Evolutionary conservation across 2,113 vertebrate genomes (phyloP), one percentile per base, ranked within the genome.

Genomic region (Vidua chalybeata): DNA sequence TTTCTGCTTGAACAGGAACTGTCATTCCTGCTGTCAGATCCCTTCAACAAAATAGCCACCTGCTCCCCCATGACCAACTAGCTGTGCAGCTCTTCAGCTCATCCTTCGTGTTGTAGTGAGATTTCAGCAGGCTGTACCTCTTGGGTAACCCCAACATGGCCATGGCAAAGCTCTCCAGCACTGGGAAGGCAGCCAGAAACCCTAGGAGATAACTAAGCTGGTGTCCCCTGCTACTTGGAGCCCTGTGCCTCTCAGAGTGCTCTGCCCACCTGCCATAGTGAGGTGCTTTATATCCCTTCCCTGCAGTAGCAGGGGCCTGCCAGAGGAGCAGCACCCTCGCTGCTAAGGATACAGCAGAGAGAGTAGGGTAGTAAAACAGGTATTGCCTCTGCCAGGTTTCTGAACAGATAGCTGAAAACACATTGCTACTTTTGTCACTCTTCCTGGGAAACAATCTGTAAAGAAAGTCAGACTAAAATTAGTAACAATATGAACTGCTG

Each of bases 401-500:
- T 77, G 84, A 78, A 55, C 7, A 66, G 54, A 23, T 9, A 48
- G 62, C 22, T 90, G 63, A 88, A 90, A 86, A 18, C 11, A 15
- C 63, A 22, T 52, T 75, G 41, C 59, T 80, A 24, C 13, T 69
- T 56, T 55, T 92, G 46, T 69, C 48, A 45, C 41, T 92, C 45
- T 74, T 80, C 43, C 49, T 52, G 22, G 56, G 71, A 76, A 83
- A 54, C 15, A 64, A 15, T 73, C 72, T 77, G 28, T 85, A 83
- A 85, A 91, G 84, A 93, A 87, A 69, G 58, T 64, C 52, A 87
- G 55, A 58, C 71, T 87, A 91, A 94, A 85, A 87, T 95, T 73
- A 89, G 78, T 80, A 77, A 55, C 75, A 41, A 39, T 75, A n/a
- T 46, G 26, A 66, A 58, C 71, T 85, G 24, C 58, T 69, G 68